phyloP scores from a whole-genome alignment of 2,888 invertebrate genomes.

The Drosophila anomalata region DNA sequence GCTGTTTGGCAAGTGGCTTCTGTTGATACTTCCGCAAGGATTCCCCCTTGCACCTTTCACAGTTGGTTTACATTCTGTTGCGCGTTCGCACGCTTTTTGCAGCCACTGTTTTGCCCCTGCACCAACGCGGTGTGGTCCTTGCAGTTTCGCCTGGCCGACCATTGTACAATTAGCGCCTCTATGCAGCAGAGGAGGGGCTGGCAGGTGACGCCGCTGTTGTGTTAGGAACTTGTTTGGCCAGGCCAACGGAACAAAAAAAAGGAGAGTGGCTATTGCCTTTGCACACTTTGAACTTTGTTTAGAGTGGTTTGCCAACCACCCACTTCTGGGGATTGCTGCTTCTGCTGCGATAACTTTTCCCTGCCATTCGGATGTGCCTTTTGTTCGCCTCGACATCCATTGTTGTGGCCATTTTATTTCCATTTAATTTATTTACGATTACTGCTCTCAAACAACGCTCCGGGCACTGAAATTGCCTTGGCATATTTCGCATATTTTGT shows the following conservation, averaged over 20 bases:
- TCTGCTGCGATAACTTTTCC: slow-evolving; percentile 55
- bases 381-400: slow-evolving; percentile 58
- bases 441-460: slow-evolving; percentile 9
- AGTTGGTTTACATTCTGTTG: slow-evolving; percentile 69
- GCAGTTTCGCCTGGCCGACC: slow-evolving; percentile 40
- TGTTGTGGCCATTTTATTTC: slow-evolving; percentile 74
- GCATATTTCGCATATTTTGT: slow-evolving; percentile 70
- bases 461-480: slow-evolving; percentile 21
- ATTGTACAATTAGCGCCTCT: slow-evolving; percentile 70
- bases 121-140: slow-evolving; percentile 9
- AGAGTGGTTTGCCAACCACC: slow-evolving; percentile 63
- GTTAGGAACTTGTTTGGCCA: slow-evolving; percentile 43
- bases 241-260: slow-evolving; percentile 26
- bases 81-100: slow-evolving; percentile 65
- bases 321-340: not conserved
- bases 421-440: slow-evolving; percentile 59
- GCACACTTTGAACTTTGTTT: slow-evolving; percentile 73
- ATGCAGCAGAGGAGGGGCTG: slow-evolving; percentile 13
- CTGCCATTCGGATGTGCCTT: slow-evolving; percentile 50
- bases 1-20: slow-evolving; percentile 16
- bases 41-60: slow-evolving; percentile 39
- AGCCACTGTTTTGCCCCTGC: slow-evolving; percentile 31
- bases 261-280: slow-evolving; percentile 45
- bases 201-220: slow-evolving; percentile 22
- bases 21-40: slow-evolving; percentile 27